phyloP scores from a whole-genome alignment of 2,888 invertebrate genomes.

The Aphodius sticticus region DNA sequence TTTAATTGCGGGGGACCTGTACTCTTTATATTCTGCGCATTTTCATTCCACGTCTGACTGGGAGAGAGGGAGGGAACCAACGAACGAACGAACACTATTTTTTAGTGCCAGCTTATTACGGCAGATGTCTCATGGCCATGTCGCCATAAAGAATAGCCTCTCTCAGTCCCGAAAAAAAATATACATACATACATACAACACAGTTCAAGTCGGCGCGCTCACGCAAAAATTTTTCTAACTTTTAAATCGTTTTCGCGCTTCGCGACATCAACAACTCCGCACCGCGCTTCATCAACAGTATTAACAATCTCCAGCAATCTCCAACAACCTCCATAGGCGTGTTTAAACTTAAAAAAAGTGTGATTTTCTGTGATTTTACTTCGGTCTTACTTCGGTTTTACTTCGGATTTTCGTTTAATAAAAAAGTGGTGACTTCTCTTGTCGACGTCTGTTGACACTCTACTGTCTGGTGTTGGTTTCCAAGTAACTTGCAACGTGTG shows the following conservation, averaged over 20 bases:
- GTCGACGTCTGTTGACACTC: background rate
- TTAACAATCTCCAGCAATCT: background rate
- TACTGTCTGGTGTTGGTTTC: background rate
- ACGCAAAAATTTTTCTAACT: slow-evolving; percentile 36
- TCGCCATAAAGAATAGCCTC: slow-evolving; percentile 62
- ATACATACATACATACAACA: background rate
- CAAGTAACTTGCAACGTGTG: background rate
- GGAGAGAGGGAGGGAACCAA: slow-evolving; percentile 63
- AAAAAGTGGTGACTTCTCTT: background rate
- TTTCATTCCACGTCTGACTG: slow-evolving; percentile 61
- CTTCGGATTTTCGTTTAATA: background rate
- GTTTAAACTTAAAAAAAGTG: background rate
- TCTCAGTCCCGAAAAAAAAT: slow-evolving; percentile 17
- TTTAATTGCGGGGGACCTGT: slow-evolving; percentile 66
- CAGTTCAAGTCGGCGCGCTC: slow-evolving; percentile 50
- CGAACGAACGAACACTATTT: slow-evolving; percentile 69
- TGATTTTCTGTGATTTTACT: background rate
- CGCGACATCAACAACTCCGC: background rate
- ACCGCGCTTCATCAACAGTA: background rate
- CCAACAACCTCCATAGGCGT: background rate
- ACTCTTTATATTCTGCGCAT: slow-evolving; percentile 68
- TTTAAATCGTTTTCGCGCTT: background rate
- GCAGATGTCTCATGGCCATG: slow-evolving; percentile 70
- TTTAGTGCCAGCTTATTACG: slow-evolving; percentile 71
- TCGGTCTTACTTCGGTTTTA: no score